Evolutionary conservation across 23 tunicate genomes (phyloP).

Genomic region (Oikopleura vanhoeffeni): DNA sequence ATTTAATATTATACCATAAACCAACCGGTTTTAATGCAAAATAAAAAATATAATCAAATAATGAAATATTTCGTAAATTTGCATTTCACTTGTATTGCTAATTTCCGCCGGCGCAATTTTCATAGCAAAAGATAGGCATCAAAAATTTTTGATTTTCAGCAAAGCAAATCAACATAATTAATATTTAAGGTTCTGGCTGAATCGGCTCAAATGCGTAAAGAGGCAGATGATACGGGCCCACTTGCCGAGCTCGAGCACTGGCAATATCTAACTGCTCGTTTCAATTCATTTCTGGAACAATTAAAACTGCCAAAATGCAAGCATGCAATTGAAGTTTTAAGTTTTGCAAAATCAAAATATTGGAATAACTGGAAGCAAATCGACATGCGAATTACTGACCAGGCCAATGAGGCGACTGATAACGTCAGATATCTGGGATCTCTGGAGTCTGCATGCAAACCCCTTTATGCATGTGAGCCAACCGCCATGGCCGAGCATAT

Average conservation of each 20-base stretch:
- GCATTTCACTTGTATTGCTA: too few species aligned
- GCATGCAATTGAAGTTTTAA: not conserved
- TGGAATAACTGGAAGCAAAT: slow-evolving; percentile 45
- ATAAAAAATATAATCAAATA: too few species aligned
- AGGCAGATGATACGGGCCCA: slow-evolving; percentile 81
- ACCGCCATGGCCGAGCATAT: slow-evolving; percentile 72
- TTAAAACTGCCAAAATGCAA: slow-evolving; percentile 34
- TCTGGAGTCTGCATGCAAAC: slow-evolving; percentile 62
- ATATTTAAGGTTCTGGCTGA: slow-evolving; percentile 51
- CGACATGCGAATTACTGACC: slow-evolving; percentile 75
- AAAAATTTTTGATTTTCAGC: too few species aligned
- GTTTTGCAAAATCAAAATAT: not conserved
- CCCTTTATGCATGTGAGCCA: slow-evolving; percentile 73
- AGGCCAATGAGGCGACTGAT: slow-evolving; percentile 97
- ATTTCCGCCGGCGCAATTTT: too few species aligned
- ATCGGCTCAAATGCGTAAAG: slow-evolving; percentile 68
- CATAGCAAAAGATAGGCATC: too few species aligned
- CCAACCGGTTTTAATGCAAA: too few species aligned
- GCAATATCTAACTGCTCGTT: slow-evolving; percentile 61
- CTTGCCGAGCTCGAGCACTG: slow-evolving; percentile 85
- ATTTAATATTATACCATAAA: too few species aligned
- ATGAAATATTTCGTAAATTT: too few species aligned
- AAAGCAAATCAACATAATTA: too few species aligned
- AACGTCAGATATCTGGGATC: slow-evolving; percentile 78
- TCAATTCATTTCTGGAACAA: slow-evolving; percentile 44